A percentile compares a stretch with the other conserved stretches of the same genome.
phyloP scores from a whole-genome alignment of 2,888 invertebrate species.

The Thyatira batis region DNA sequence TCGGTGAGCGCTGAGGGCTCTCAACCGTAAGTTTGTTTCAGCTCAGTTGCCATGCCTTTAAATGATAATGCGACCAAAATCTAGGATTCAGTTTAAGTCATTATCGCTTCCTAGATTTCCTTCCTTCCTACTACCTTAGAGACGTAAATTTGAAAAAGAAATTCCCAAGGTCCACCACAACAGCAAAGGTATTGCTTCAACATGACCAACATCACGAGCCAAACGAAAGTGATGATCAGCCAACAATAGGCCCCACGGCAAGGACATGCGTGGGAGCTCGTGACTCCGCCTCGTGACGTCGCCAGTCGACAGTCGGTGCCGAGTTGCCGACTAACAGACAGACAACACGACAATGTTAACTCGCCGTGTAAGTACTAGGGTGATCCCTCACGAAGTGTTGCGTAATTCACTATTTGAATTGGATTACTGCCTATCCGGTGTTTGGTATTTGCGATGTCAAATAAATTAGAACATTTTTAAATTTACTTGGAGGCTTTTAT shows the following conservation, averaged over 20 bases:
- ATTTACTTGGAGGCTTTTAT: too few species aligned
- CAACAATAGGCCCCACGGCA: conserved; percentile 8
- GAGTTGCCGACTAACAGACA: conserved; percentile 16
- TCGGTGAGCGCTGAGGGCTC: too few species aligned
- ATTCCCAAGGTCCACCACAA: background rate
- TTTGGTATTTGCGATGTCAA: background rate
- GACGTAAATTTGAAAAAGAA: too few species aligned
- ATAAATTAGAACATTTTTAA: too few species aligned
- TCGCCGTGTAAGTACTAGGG: conserved; percentile 4
- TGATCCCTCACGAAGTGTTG: background rate
- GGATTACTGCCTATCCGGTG: background rate
- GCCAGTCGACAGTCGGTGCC: conserved; percentile 28
- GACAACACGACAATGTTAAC: conserved; percentile 21
- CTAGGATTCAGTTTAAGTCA: too few species aligned
- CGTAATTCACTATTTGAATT: background rate
- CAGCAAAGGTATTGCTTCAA: background rate
- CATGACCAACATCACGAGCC: background rate
- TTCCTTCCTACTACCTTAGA: too few species aligned
- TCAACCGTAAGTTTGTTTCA: too few species aligned
- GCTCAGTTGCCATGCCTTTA: too few species aligned
- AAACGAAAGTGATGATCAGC: conserved; percentile 20
- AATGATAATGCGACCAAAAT: too few species aligned
- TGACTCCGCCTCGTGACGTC: conserved; percentile 37
- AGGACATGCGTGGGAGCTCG: conserved; percentile 21
- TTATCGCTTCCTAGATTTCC: too few species aligned